phyloP scores from a whole-genome alignment of 2,113 vertebrate genomes.

The Solea senegalensis region DNA sequence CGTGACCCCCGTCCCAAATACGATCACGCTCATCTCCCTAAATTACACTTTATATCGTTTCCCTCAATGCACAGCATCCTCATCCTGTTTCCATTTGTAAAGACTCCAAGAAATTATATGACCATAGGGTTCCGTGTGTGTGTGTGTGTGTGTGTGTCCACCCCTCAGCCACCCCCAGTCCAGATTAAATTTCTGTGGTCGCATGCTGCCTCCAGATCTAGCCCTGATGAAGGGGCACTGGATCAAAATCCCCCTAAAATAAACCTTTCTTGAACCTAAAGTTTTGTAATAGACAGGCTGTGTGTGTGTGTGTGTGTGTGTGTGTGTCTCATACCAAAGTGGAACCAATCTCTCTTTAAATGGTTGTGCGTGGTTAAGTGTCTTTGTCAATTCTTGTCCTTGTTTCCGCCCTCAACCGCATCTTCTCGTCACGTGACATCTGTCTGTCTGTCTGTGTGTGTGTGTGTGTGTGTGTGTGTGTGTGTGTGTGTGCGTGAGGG shows the following conservation, averaged over 20 bases:
- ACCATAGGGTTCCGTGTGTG: neutral
- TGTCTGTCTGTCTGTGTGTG: neutral
- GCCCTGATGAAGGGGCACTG: constrained; percentile 42
- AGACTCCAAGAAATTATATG: no score
- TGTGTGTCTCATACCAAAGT: neutral
- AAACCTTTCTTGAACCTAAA: constrained; percentile 33
- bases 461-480: neutral
- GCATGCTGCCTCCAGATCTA: constrained; percentile 49
- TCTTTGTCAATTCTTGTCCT: neutral
- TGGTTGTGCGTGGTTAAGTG: constrained; percentile 16
- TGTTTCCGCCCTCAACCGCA: neutral
- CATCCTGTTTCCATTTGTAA: no score
- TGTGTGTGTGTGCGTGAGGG: neutral
- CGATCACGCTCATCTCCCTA: no score
- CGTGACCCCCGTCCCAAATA: no score
- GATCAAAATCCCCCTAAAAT: constrained; percentile 36
- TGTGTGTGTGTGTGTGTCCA: constrained; percentile 38
- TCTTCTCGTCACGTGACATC: neutral
- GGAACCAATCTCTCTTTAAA: neutral
- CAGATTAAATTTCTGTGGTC: constrained; percentile 51
- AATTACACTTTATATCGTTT: no score
- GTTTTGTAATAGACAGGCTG: constrained; percentile 19
- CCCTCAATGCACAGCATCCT: no score
- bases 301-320: neutral
- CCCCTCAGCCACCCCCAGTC: constrained; percentile 31